phyloP scores from a whole-genome alignment of 2,113 vertebrate genomes.

The Brevimyrus niger region DNA sequence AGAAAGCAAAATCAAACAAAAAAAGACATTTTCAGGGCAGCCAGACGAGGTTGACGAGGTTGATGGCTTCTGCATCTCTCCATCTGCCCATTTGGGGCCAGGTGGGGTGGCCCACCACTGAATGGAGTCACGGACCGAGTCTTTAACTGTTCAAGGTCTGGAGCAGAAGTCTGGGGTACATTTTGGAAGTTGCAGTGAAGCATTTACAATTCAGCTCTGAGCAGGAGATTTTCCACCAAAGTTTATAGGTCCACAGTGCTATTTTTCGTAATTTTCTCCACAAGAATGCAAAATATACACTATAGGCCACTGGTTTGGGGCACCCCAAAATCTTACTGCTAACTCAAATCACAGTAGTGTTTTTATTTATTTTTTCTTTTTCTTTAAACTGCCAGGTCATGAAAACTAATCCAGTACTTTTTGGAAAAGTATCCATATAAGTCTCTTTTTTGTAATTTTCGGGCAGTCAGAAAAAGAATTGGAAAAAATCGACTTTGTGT shows the following conservation, averaged over 20 bases:
- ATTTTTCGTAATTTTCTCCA: neutral
- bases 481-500: neutral
- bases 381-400: neutral
- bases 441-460: neutral
- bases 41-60: constrained; percentile 36
- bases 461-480: neutral
- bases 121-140: neutral
- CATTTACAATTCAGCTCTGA: neutral
- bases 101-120: neutral
- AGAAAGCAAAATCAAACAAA: constrained; percentile 33
- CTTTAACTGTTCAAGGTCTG: neutral
- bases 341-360: neutral
- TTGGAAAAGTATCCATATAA: neutral
- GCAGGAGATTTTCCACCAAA: neutral
- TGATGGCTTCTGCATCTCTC: constrained; percentile 22
- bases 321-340: neutral
- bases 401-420: neutral
- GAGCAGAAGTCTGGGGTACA: neutral
- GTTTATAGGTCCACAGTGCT: neutral
- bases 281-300: neutral
- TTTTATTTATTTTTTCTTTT: neutral
- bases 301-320: neutral
- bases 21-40: constrained; percentile 29
- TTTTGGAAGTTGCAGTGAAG: neutral
- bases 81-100: constrained; percentile 18